Evolutionary conservation across 2,797 vertebrate species (phyloP), one percentile per base, ranked within the genome.

Genomic region (Acanthurus lineatus): DNA sequence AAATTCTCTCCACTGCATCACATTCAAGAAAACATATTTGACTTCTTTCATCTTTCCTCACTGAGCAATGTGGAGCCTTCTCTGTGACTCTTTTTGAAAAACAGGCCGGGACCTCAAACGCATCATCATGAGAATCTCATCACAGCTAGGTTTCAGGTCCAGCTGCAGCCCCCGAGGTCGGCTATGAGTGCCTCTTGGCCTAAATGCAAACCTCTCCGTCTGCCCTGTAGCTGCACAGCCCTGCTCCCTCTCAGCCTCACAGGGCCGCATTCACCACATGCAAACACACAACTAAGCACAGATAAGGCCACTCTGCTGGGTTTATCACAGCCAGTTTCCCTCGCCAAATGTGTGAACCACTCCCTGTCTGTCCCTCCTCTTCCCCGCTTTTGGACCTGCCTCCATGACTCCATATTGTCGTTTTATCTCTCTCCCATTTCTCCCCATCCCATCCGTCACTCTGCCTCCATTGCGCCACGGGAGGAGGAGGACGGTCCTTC

Each of bases 31-130:
- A 32, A n/a, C 14, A 5, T 47, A 12, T 25, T 62, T 51, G 42
- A 53, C 4, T 4, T 4, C 25, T 62, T 77, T 78, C 3, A 69
- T 61, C 47, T 67, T 85, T 91, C 89, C 77, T 68, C 49, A 75
- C 86, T 89, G 86, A 93, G 72, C 70, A 77, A 85, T 74, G 84
- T 90, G 66, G 91, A 91, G 83, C 91, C 83, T 79, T 89, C 91
- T 88, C 81, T 87, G 49, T 90, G 79, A 88, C 90, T 89, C 81
- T 87, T 91, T 82, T 91, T 92, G 68, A 92, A 93, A 94, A 93
- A 95, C 82, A 86, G 94, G 87, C 76, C 93, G 28, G 17, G 76
- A 84, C 77, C 86, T 91, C 73, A 95, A 87, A 91, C 81, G 94
- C 87, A 93, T 86, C 76, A 74, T 91, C 73, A 87, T 81, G 80